A percentile compares a stretch with the other conserved stretches of the same genome.
These are phyloP conservation scores for Mya arenaria DNA, from an alignment of 1,140 invertebrate species.

Conservation along the genomic window DNA sequence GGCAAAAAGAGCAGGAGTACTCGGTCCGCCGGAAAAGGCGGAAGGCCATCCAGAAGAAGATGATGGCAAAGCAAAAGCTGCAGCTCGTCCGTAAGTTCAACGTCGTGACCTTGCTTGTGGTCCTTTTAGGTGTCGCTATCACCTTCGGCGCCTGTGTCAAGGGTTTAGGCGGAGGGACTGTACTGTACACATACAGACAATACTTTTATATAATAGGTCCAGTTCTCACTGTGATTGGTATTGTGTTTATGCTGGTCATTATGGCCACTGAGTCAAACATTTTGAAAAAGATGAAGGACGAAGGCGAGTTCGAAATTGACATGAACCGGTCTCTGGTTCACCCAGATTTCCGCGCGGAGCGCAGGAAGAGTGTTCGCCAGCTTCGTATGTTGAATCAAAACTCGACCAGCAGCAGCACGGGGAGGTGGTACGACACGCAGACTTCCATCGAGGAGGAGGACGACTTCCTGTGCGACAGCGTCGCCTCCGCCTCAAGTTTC, in stretches of 20 bases:
- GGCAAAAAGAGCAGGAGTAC: constrained; percentile 45
- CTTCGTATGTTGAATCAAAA: too few relatives aligned
- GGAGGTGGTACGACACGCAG: too few relatives aligned
- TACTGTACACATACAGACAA: constrained; percentile 14
- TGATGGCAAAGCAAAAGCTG: not conserved
- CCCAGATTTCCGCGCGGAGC: constrained; percentile 32
- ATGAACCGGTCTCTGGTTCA: constrained; percentile 36
- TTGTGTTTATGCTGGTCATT: constrained; percentile 7
- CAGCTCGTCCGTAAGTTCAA: not conserved
- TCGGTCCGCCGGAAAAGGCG: constrained; percentile 16
- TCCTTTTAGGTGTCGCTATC: constrained; percentile 1
- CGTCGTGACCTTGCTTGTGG: not conserved
- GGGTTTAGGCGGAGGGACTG: constrained; percentile 8
- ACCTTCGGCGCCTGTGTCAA: constrained; percentile 31
- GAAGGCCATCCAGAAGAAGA: constrained; percentile 24
- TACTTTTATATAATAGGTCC: constrained; percentile 34
- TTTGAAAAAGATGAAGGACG: constrained; percentile 27
- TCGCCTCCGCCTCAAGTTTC: not conserved
- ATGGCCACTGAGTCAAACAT: constrained; percentile 9
- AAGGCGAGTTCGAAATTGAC: constrained; percentile 17
- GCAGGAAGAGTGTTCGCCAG: too few relatives aligned
- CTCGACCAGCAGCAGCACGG: too few relatives aligned
- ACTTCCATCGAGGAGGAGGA: constrained; percentile 17
- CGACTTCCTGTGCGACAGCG: constrained; percentile 8
- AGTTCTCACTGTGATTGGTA: not conserved